Evolutionary conservation across 2,797 vertebrate genomes (phyloP), one percentile per base, ranked within the genome.

Genomic region (Alectoris magna): DNA sequence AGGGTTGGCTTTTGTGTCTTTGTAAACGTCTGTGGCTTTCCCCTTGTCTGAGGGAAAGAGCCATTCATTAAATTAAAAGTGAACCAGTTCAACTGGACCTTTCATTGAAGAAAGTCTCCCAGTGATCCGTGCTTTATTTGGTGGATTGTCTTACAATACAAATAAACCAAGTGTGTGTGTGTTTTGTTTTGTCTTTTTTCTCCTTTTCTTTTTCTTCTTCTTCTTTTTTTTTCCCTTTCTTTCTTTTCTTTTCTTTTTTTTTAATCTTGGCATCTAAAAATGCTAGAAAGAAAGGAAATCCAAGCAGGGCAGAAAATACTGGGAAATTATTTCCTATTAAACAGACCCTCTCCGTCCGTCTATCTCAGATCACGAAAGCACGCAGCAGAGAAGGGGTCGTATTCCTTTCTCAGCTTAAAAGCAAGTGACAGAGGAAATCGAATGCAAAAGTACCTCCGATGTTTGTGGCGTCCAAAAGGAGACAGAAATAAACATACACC

Each of bases 1-100:
- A 77, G 88, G 60, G 70, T 93, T 93, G 96, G 92, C 94, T 94
- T 96, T 96, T 94, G 94, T 96, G 93, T 96, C 96, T 97, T 96
- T 96, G 96, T 95, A 94, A 96, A 96, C 95, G 96, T 96, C 91
- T 92, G 95, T 93, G 92, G 91, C 56, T 43, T 86, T 94, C 88
- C 90, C 73, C 86, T 90, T 94, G 79, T 97, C 95, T 96, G 90
- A 93, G 83, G 94, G 77, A 90, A 96, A 96, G 86, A 91, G 81
- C 93, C 85, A 97, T 96, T 95, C 97, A 97, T 97, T 97, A 97
- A 97, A 93, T 94, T 96, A 97, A 97, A 95, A 96, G 93, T 93
- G 78, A 96, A 95, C 88, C 62, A 96, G 88, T 92, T 87, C 95
- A 97, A 92, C 88, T 95, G 93, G 95, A 83, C 91, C 88, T 95